Conservation (phyloP, 2,888 invertebrate species). For the Ormyrus labotus region DNA sequence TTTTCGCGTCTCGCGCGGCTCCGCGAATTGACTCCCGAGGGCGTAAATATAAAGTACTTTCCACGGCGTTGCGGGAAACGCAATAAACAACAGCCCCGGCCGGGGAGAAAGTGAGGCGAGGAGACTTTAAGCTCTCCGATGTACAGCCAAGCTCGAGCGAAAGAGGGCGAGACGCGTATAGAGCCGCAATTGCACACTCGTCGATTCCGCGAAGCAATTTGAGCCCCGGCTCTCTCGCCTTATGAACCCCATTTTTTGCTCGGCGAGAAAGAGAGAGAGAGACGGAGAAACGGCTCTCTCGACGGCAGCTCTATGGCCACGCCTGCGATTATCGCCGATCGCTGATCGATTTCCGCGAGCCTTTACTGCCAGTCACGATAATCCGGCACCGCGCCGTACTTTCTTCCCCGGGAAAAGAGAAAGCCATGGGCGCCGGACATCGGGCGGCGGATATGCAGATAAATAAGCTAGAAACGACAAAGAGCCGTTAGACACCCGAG, state of each 20-base stretch:
- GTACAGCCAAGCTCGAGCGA: not conserved
- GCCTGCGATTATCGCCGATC: constrained; percentile 37
- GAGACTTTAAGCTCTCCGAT: not conserved
- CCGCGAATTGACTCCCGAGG: too few species aligned
- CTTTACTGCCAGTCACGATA: constrained; percentile 12
- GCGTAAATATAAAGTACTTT: constrained; percentile 21
- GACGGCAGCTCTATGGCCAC: not conserved
- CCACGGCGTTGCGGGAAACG: constrained; percentile 25
- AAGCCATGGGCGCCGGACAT: not conserved
- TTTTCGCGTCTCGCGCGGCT: not conserved
- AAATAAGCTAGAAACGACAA: constrained; percentile 37
- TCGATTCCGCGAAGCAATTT: constrained; percentile 39
- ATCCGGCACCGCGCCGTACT: not conserved
- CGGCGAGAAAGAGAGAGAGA: not conserved
- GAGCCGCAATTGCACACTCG: constrained; percentile 22
- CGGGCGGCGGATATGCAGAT: constrained; percentile 26
- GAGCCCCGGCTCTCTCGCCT: not conserved
- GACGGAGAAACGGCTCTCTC: not conserved
- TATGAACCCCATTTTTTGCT: not conserved
- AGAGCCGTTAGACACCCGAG: constrained; percentile 24
- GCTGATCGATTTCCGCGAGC: constrained; percentile 35
- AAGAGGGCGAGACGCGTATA: not conserved
- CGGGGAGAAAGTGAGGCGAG: constrained; percentile 4
- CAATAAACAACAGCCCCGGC: constrained; percentile 20
- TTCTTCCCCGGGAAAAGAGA: not conserved